A percentile compares a stretch with the other conserved stretches of the same genome.
phyloP scores from a whole-genome alignment of 2,797 vertebrate genomes.

The Gymnodraco acuticeps region DNA sequence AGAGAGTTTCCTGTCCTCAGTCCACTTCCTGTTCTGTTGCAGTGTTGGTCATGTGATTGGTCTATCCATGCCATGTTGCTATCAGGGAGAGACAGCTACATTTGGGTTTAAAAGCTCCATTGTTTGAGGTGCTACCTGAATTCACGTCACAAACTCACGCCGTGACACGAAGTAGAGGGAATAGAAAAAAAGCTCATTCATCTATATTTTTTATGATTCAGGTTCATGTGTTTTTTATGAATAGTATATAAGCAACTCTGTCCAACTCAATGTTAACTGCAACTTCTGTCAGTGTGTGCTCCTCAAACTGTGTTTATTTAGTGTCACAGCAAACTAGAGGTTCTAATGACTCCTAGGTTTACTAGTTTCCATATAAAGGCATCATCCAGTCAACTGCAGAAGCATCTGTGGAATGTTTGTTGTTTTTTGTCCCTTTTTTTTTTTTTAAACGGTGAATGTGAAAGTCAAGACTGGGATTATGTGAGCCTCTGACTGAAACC shows the following conservation, averaged over 20 bases:
- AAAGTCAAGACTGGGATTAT: constrained; percentile 61
- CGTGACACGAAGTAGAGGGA: constrained; percentile 23
- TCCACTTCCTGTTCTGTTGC: constrained; percentile 71
- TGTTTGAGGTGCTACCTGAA: constrained; percentile 42
- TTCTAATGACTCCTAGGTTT: constrained; percentile 64
- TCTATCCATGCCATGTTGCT: constrained; percentile 23
- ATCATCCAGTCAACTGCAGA: constrained; percentile 76
- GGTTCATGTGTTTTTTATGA: constrained; percentile 1
- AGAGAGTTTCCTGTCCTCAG: constrained; percentile 76
- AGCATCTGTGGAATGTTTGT: constrained; percentile 83
- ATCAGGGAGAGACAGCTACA: neutral
- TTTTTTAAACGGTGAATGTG: constrained; percentile 42
- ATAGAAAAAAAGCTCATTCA: neutral
- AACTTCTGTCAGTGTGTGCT: constrained; percentile 21
- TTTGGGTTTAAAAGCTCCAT: constrained; percentile 50
- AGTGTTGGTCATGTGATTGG: constrained; percentile 16
- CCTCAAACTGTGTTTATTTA: constrained; percentile 58
- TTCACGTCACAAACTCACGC: constrained; percentile 15
- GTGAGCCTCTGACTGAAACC: constrained; percentile 41
- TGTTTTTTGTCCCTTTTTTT: constrained; percentile 56
- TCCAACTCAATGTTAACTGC: constrained; percentile 24
- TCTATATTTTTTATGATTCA: constrained; percentile 8
- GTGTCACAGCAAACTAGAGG: constrained; percentile 47
- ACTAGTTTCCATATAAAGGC: constrained; percentile 83
- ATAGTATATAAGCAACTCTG: constrained; percentile 2